Base-by-base conservation (phyloP, 1,140 invertebrate species). In the Drosophila ironensis region DNA sequence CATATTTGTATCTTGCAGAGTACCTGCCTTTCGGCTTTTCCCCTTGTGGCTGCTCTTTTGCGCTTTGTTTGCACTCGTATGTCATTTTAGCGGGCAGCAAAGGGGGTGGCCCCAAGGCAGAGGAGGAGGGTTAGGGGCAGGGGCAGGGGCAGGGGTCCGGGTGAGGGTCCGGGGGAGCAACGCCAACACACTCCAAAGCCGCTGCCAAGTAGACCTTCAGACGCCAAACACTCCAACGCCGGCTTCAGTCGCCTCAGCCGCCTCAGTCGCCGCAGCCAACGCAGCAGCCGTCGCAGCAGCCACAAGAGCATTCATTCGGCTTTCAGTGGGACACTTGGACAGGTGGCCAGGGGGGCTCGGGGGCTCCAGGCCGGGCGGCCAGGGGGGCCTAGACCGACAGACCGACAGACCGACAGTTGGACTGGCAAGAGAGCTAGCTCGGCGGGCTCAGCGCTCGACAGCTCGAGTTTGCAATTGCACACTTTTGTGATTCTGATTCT, bases 171-270 rank as follows among this genome's bases (percentile, higher is more conserved):
- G 30, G 47, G 38, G 56, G 38, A 37, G 19, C 61, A 69, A 73
- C 78, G 78, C 78, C 80, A 84, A 82, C 78, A 82, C 78, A 86
- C 78, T 84, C 54, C 53, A 82, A 73, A 86, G 80, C 70, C 66
- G 80, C 78, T 74, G 70, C 70, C 74, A 86, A 84, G 80, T 86
- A 86, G 80, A 86, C 80, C 80, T 86, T 86, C 80, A 86, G 80
- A 86, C 80, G 80, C 80, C 80, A 86, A 86, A 86, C 80, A 86
- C 80, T 86, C 74, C 80, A 84, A 84, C 80, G 80, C 78, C 74
- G 64, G 70, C 46, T 45, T 33, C 52, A 64, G 57, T 56, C 67
- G 51, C 46, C 28, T 30, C 28, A 30, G 28, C 33, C 40, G 44
- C 12, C 46, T 20, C 68, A 73, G 61, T 60, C 75, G 72, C 57